A percentile compares a stretch with the other conserved stretches of the same genome.
Evolutionary conservation across 2,888 invertebrate genomes (phyloP).

Genomic region (Lepidocyrtinus sp.): DNA sequence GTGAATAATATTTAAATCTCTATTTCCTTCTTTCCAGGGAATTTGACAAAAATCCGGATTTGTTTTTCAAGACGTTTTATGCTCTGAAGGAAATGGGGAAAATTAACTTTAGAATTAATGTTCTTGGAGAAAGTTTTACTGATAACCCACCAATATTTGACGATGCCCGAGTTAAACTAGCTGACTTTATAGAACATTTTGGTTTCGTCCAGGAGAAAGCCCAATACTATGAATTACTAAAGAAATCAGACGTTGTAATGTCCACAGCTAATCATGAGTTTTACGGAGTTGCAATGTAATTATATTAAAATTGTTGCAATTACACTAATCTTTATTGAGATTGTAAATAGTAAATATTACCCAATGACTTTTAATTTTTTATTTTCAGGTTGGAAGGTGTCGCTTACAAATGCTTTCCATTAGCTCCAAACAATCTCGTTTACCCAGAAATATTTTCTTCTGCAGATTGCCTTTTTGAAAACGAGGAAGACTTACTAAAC

Average conservation of each 20-base stretch:
- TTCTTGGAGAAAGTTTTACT: slow-evolving; percentile 79
- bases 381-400: slow-evolving; percentile 79
- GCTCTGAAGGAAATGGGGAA: slow-evolving; percentile 75
- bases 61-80: slow-evolving; percentile 76
- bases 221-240: slow-evolving; percentile 77
- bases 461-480: slow-evolving; percentile 77
- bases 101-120: slow-evolving; percentile 76
- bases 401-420: slow-evolving; percentile 80
- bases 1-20: background rate
- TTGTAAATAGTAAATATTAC: background rate
- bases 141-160: slow-evolving; percentile 78
- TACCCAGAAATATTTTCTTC: slow-evolving; percentile 82
- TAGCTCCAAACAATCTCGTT: slow-evolving; percentile 80
- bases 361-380: slow-evolving; percentile 45
- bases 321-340: background rate
- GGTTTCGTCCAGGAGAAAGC: slow-evolving; percentile 76
- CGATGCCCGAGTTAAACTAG: slow-evolving; percentile 74
- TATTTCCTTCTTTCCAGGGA: slow-evolving; percentile 75
- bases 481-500: slow-evolving; percentile 76
- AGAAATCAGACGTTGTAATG: slow-evolving; percentile 78
- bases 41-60: slow-evolving; percentile 82
- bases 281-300: slow-evolving; percentile 83
- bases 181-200: slow-evolving; percentile 76
- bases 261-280: slow-evolving; percentile 85
- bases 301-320: slow-evolving; percentile 52